Conservation (phyloP, 1,140 invertebrate species). For the Panulirus ornatus region DNA sequence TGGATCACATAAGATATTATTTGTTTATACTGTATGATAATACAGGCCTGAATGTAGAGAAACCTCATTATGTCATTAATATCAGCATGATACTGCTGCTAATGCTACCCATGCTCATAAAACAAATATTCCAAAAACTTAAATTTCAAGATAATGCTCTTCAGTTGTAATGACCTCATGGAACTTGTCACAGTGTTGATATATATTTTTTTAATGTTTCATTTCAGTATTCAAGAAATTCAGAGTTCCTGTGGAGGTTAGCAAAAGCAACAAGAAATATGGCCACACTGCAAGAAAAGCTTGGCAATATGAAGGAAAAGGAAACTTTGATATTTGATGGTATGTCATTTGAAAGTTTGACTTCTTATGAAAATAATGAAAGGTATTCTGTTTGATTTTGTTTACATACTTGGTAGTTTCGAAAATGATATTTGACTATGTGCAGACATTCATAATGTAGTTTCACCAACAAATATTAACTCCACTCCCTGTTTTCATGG, state of each 20-base stretch:
- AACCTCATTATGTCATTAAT: too few relatives aligned
- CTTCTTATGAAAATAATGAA: background rate
- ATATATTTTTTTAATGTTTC: background rate
- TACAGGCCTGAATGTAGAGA: too few relatives aligned
- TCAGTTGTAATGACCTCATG: too few relatives aligned
- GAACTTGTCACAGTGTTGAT: too few relatives aligned
- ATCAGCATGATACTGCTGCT: too few relatives aligned
- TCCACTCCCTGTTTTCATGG: background rate
- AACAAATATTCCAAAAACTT: too few relatives aligned
- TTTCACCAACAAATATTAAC: background rate
- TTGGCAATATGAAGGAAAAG: constrained; percentile 80
- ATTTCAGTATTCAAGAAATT: constrained; percentile 59
- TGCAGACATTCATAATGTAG: background rate
- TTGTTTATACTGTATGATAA: too few relatives aligned
- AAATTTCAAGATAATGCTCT: too few relatives aligned
- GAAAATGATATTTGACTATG: too few relatives aligned
- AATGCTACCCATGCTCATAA: too few relatives aligned
- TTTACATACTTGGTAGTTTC: too few relatives aligned
- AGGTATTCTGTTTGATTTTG: background rate
- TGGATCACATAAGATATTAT: too few relatives aligned
- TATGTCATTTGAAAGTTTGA: background rate
- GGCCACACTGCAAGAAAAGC: constrained; percentile 78
- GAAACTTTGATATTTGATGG: constrained; percentile 76
- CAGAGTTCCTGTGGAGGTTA: constrained; percentile 84
- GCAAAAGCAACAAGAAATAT: constrained; percentile 83